A percentile compares a stretch with the other conserved stretches of the same genome.
Conservation (phyloP, 2,888 invertebrate genomes). For the Venustoraphidia nigricollis region DNA sequence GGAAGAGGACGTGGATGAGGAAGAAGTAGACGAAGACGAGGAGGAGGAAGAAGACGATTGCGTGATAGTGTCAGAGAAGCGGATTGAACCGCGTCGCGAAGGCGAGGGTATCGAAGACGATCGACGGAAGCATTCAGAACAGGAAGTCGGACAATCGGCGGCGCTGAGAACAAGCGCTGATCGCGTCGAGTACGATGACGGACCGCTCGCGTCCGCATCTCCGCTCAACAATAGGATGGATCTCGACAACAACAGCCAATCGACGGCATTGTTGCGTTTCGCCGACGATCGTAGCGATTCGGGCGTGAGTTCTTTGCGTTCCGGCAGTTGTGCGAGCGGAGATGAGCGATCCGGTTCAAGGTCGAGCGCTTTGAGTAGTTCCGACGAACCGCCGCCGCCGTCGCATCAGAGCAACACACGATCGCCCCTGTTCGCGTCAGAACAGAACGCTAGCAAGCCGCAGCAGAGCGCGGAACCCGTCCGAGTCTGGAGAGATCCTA, state of each 20-base stretch:
- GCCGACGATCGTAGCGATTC: slow-evolving; percentile 38
- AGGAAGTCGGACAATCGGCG: slow-evolving; percentile 4
- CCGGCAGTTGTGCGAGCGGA: slow-evolving; percentile 42
- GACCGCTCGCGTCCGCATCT: slow-evolving; percentile 24
- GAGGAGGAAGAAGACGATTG: slow-evolving; percentile 48
- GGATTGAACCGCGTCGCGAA: slow-evolving; percentile 20
- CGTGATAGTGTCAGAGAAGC: slow-evolving; percentile 42
- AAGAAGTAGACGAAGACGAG: slow-evolving; percentile 33
- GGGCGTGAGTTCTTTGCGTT: slow-evolving; percentile 61
- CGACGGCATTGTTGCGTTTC: slow-evolving; percentile 20
- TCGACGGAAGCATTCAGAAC: slow-evolving; percentile 10
- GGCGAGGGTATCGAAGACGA: slow-evolving; percentile 16
- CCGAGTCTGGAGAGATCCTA: slow-evolving; percentile 41
- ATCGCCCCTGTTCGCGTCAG: slow-evolving; percentile 6
- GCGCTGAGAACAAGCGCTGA: slow-evolving; percentile 19
- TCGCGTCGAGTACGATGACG: slow-evolving; percentile 28
- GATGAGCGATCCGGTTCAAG: slow-evolving; percentile 66
- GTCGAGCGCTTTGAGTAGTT: slow-evolving; percentile 56
- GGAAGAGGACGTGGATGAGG: slow-evolving; percentile 29
- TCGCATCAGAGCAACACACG: slow-evolving; percentile 23
- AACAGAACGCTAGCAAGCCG: slow-evolving; percentile 8
- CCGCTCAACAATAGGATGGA: slow-evolving; percentile 27
- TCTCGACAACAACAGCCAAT: slow-evolving; percentile 19
- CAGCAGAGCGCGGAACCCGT: slow-evolving; percentile 18
- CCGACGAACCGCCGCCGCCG: slow-evolving; percentile 48